These are phyloP conservation scores for Oithona nana DNA, from an alignment of 2,888 invertebrate genomes.

Conservation along the genomic window DNA sequence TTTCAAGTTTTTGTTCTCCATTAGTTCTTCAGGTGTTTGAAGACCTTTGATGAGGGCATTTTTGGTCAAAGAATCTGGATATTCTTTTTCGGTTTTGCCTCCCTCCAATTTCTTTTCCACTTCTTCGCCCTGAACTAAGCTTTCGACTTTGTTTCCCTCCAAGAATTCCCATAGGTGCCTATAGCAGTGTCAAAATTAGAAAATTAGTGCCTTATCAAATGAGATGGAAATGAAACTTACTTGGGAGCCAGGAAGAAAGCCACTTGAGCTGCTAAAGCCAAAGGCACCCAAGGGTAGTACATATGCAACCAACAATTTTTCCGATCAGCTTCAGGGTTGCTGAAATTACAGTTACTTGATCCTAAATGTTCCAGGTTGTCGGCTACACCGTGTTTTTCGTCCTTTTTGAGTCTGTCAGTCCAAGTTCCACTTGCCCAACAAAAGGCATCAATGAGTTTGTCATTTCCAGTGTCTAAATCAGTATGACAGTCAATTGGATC, in stretches of 20 bases:
- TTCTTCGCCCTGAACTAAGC: not conserved
- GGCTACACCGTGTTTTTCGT: not conserved
- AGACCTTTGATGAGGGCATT: not conserved
- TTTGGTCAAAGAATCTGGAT: not conserved
- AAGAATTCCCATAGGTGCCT: not conserved
- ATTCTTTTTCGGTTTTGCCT: no score
- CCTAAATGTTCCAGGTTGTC: no score
- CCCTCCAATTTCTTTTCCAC: no score
- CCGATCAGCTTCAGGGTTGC: not conserved
- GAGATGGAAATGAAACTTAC: no score
- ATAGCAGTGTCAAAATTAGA: no score
- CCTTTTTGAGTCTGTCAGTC: not conserved
- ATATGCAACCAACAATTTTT: constrained; percentile 6
- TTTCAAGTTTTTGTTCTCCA: not conserved
- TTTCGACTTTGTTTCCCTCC: not conserved
- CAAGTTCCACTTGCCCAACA: constrained; percentile 2
- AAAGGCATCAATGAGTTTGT: not conserved
- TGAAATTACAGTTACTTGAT: not conserved
- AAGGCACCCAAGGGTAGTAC: constrained; percentile 11
- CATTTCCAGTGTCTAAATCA: not conserved
- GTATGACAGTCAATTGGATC: constrained; percentile 4
- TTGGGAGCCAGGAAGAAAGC: not conserved
- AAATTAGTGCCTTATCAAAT: no score
- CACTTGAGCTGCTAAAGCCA: constrained; percentile 1
- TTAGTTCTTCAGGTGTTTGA: not conserved